A percentile compares a stretch with the other conserved stretches of the same genome.
Evolutionary conservation across 2,113 vertebrate genomes (phyloP).

Genomic region (Ciconia boyciana): DNA sequence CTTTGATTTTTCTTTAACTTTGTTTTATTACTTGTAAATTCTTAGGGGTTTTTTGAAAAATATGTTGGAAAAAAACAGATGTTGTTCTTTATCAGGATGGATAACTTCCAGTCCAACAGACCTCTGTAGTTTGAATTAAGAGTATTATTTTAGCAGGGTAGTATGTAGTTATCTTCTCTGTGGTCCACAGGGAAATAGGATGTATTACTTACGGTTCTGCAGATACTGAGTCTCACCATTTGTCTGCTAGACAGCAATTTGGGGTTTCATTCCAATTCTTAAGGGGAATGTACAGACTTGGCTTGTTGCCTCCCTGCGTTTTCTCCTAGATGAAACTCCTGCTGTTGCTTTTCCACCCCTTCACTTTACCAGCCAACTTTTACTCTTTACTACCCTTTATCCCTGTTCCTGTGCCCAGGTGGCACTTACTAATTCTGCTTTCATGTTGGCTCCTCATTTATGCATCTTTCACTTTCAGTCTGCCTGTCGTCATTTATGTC

Average conservation of each 20-base stretch:
- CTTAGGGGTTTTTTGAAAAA: background rate
- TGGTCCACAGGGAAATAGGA: background rate
- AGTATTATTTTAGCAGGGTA: background rate
- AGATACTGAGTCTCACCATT: background rate
- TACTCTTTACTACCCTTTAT: background rate
- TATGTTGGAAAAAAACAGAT: background rate
- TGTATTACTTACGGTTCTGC: background rate
- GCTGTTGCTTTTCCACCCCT: background rate
- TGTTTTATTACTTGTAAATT: conserved; percentile 30
- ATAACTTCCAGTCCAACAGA: conserved; percentile 2
- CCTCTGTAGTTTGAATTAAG: background rate
- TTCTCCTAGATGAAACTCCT: background rate
- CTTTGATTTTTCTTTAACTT: background rate
- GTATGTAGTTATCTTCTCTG: background rate
- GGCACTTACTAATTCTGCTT: background rate
- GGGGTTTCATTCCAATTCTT: background rate
- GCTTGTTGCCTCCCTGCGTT: background rate
- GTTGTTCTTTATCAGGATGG: conserved; percentile 26
- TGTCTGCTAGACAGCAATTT: conserved; percentile 15
- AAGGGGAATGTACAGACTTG: background rate
- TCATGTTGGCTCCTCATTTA: background rate
- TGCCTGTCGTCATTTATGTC: background rate
- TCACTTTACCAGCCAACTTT: background rate
- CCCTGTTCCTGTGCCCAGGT: background rate
- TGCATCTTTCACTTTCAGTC: background rate